Evolutionary conservation across 2,113 vertebrate genomes (phyloP).

Genomic region (Cisticola juncidis): DNA sequence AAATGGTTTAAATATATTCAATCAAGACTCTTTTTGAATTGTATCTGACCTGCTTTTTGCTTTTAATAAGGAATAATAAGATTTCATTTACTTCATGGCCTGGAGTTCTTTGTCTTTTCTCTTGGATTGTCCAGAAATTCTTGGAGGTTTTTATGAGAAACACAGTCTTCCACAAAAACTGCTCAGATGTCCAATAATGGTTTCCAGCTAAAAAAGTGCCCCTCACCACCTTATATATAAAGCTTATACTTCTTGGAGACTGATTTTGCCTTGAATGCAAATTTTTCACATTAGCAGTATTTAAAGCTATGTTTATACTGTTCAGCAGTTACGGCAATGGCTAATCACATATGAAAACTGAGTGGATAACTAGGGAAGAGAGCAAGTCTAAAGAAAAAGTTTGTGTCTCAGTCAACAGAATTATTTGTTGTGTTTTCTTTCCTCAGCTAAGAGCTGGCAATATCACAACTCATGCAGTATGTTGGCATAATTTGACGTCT

Average conservation of each 20-base stretch:
- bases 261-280: neutral
- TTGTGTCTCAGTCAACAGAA: neutral
- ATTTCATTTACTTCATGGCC: neutral
- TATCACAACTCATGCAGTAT: neutral
- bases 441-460: neutral
- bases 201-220: neutral
- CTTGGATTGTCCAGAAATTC: neutral
- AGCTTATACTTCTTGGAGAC: neutral
- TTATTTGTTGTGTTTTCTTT: neutral
- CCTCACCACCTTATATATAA: neutral
- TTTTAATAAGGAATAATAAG: neutral
- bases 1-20: neutral
- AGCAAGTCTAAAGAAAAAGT: neutral
- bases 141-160: neutral
- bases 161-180: neutral
- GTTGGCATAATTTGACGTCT: neutral
- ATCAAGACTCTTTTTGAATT: neutral
- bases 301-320: neutral
- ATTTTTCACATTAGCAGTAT: neutral
- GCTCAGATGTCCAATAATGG: neutral
- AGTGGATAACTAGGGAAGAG: neutral
- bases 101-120: neutral
- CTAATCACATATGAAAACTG: neutral
- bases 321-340: neutral
- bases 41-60: neutral